Evolutionary conservation across 2,888 invertebrate genomes (phyloP), one percentile per base, ranked within the genome.

Genomic region (Epistrophella euchroma): DNA sequence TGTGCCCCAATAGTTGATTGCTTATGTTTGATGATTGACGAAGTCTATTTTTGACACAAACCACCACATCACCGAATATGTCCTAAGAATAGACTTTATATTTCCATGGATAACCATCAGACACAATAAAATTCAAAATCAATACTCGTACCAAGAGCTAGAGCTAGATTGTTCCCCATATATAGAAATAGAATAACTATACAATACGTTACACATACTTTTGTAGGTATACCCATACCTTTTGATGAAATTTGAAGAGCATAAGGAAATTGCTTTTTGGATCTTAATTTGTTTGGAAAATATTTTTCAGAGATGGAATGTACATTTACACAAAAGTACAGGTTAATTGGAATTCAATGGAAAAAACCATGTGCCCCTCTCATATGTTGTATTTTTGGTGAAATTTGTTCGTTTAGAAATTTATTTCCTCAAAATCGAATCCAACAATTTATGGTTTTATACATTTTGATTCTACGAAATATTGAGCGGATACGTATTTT

Each of bases 321-420:
- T 22, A 56, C 55, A 55, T 64, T 74, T 66, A 35, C 71, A 28
- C 43, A 68, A 68, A 37, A 52, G 50, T 68, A 28, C 47, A 70
- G 75, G 66, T 84, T 75, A 85, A 85, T 76, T 80, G 58, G 75
- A 79, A 52, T 28, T 28, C 25, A 84, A 79, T 79, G 52, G 22
- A 62, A 72, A 55, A 66, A 7, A 5, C 7, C 19, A n/a, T 40
- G n/a, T n/a, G 25, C 10, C 9, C 4, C 4, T 32, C 1, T 1
- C 9, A 28, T 28, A 25, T 6, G 32, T 32, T 32, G 5, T 32
- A 9, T 32, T 32, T 32, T 32, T 32, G 32, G 7, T 32, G 32
- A 32, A 32, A 9, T 32, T 32, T 7, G 9, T 32, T 32, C 9
- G 0, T 32, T 32, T 32, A 32, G 32, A 32, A 32, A 32, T 32